Base-by-base conservation (phyloP, 2,888 invertebrate genomes). In the Melanostoma mellinum region DNA sequence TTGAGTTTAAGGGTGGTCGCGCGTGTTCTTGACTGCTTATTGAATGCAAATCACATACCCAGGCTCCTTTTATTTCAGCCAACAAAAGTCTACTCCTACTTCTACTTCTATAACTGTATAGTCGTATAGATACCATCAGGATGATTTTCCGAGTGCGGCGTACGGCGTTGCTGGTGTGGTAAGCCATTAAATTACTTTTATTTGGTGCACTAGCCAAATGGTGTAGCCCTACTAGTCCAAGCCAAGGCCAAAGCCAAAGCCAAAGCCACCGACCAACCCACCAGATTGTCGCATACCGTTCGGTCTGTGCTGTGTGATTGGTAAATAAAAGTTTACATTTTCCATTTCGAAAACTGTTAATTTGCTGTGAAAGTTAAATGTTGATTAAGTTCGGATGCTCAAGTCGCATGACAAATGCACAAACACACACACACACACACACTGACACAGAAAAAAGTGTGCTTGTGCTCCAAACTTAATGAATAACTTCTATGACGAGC, bases 1-100 rank as follows among this genome's bases (percentile, higher is more conserved):
- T 84, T 84, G 84, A 84, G 84, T 84, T 84, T 82, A 79, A 84
- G 78, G 84, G 84, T 84, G 84, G 84, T 60, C 84, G 84, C 84
- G 84, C 84, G 84, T 84, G 84, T 84, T 78, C 84, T 79, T 84
- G 84, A 84, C 84, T 84, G 74, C 72, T 84, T 84, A 84, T 84
- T 78, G 84, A 84, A 84, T 84, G 84, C 84, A 84, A 84, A 84
- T 84, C 84, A 78, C 84, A 78, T 75, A 78, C 78, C 52, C 71
- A 33, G 33, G n/a, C 50, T 20, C 58, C 2, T 6, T 6, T 20
- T 6, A 35, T n/a, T 6, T 20, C 48, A 5, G 20, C 58, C 20
- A 20, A 20, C 20, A 20, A 20, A 20, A 20, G 20, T 20, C 20
- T 20, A 20, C 20, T 20, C 33, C 36, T 68, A 30, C 36, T 38